Conservation (phyloP, 2,797 vertebrate genomes). For the Sebastes alutus region DNA sequence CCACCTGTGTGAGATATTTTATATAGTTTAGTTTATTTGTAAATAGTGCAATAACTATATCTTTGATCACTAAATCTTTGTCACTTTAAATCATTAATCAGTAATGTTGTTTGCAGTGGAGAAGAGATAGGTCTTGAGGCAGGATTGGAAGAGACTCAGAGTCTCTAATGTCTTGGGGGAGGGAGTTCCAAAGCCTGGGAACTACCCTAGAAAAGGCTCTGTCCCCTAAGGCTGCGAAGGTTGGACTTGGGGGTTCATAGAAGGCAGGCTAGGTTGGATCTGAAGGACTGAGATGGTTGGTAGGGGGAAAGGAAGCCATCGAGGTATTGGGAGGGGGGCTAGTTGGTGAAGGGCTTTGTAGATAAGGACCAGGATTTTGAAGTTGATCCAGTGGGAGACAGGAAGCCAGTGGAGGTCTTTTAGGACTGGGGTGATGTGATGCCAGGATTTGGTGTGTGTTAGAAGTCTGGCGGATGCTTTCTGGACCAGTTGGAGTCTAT, state of each 20-base stretch:
- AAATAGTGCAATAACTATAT: not conserved
- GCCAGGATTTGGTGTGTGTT: not conserved
- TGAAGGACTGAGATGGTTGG: not conserved
- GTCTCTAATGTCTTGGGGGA: too few relatives aligned
- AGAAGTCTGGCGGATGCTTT: not conserved
- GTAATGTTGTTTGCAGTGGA: not conserved
- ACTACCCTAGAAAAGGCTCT: too few relatives aligned
- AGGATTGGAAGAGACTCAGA: too few relatives aligned
- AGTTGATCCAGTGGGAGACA: not conserved
- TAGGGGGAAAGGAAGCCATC: not conserved
- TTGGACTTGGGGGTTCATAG: too few relatives aligned
- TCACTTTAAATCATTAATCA: not conserved
- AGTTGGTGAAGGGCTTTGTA: not conserved
- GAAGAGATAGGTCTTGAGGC: too few relatives aligned
- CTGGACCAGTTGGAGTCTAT: not conserved
- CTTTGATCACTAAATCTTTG: not conserved
- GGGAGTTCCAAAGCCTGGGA: too few relatives aligned
- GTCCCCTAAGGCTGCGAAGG: too few relatives aligned
- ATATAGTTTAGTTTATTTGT: not conserved
- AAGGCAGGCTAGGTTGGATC: not conserved
- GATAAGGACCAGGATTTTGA: not conserved
- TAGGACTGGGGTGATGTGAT: not conserved
- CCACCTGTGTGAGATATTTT: conserved; percentile 80
- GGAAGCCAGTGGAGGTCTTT: not conserved
- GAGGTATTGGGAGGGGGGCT: not conserved